Base-by-base conservation (phyloP, 1,140 invertebrate species). In the Periplaneta americana region DNA sequence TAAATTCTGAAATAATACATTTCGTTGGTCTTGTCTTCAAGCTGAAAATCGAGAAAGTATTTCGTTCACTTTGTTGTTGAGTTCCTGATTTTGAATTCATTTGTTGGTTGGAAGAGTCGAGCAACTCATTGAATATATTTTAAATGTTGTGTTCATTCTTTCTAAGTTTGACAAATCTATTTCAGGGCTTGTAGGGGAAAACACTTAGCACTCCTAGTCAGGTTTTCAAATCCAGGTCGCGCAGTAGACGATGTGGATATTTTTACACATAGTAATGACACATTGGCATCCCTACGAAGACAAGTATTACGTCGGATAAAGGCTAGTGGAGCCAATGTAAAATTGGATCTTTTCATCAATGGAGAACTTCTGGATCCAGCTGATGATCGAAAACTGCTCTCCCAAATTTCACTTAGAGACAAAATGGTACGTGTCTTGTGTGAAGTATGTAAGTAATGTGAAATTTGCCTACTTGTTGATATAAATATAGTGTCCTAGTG, bases 261-360 rank as follows among this genome's bases (percentile, higher is more conserved):
- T 74, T 95, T 93, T 86, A 98, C 97, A 75, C 98, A 99, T 88
- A 95, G 94, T 76, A 98, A 99, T 87, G 98, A 99, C 86, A 98
- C 97, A 5, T 89, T 98, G 81, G 94, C 94, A 81, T 93, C 95
- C 74, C 89, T 98, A 80, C 90, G 96, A 81, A 89, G 95, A 82
- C 93, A 95, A 84, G 93, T 97, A 84, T 87, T 96, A 79, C 90
- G 93, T 81, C 88, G 92, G 83, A 92, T 96, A 83, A 96, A 96
- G 87, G 88, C 88, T 9, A 89, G 91, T n/a, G 90, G 91, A 80
- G 88, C 87, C 82, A 94, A 94, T 85, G 92, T 95, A 18, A 98
- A 98, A 89, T 90, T 98, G 79, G 97, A 99, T 88, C 91, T 98
- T 83, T 98, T 95, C 88, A 89, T 97, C 17, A 98, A 98, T 88